Evolutionary conservation across 2,797 vertebrate species (phyloP).

Genomic region (Heteromormyrus szaboi): DNA sequence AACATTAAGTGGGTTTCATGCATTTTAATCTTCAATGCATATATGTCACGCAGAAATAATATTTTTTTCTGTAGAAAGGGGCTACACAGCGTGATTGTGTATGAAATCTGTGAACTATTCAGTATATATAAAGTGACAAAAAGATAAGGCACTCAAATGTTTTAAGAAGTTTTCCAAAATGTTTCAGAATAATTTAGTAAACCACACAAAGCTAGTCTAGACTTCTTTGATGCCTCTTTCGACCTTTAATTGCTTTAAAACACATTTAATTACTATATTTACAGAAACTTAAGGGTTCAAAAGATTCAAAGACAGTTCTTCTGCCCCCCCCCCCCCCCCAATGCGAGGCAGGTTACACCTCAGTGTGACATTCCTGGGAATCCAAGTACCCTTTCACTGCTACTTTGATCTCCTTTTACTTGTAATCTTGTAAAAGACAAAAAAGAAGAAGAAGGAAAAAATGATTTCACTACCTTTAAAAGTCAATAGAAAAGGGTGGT

Average conservation of each 20-base stretch:
- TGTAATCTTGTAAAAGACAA: slow-evolving; percentile 58
- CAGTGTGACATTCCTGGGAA: slow-evolving; percentile 58
- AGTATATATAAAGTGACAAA: slow-evolving; percentile 21
- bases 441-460: slow-evolving; percentile 39
- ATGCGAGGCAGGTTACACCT: slow-evolving; percentile 56
- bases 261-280: slow-evolving; percentile 47
- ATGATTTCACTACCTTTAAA: slow-evolving; percentile 47
- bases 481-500: slow-evolving; percentile 35
- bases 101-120: slow-evolving; percentile 23
- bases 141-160: slow-evolving; percentile 10
- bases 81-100: slow-evolving; percentile 32
- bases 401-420: slow-evolving; percentile 65
- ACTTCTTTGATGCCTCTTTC: slow-evolving; percentile 17
- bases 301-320: slow-evolving; percentile 54
- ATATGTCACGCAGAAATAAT: slow-evolving; percentile 30
- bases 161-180: slow-evolving; percentile 28
- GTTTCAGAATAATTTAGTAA: slow-evolving; percentile 8
- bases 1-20: slow-evolving; percentile 42
- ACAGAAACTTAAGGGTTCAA: slow-evolving; percentile 45
- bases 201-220: slow-evolving; percentile 3
- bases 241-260: slow-evolving; percentile 38
- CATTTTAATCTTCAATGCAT: slow-evolving; percentile 30
- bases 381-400: slow-evolving; percentile 56
- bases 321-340: slow-evolving; percentile 36
- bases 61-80: slow-evolving; percentile 33